Evolutionary conservation across 2,113 vertebrate species (phyloP).

Genomic region (Ictalurus furcatus): DNA sequence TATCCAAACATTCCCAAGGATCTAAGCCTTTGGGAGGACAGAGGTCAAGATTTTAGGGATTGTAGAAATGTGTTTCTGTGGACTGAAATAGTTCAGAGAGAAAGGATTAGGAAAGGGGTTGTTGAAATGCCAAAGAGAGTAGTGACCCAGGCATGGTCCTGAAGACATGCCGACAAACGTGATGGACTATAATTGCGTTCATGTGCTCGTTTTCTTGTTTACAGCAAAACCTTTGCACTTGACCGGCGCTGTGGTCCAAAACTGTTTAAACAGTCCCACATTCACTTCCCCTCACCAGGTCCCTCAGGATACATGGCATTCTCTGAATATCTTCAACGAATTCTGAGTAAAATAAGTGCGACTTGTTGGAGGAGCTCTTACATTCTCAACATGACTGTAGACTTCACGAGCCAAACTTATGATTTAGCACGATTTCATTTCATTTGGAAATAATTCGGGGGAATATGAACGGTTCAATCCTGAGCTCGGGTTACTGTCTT

Average conservation of each 20-base stretch:
- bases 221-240: constrained; percentile 1
- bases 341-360: no score
- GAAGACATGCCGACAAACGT: constrained; percentile 5
- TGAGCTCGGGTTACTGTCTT: not conserved
- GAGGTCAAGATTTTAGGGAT: constrained; percentile 42
- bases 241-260: not conserved
- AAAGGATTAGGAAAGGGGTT: constrained; percentile 51
- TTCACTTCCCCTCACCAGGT: not conserved
- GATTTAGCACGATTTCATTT: not conserved
- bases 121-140: constrained; percentile 24
- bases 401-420: not conserved
- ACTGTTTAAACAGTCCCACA: not conserved
- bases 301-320: not conserved
- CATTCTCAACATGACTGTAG: not conserved
- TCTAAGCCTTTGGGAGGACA: constrained; percentile 22
- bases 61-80: constrained; percentile 51
- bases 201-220: constrained; percentile 53
- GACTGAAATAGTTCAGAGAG: constrained; percentile 56
- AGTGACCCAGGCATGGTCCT: constrained; percentile 35
- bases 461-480: not conserved
- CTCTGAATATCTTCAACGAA: not conserved
- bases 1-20: constrained; percentile 12
- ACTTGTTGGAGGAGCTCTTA: not conserved
- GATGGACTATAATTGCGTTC: constrained; percentile 27
- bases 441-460: not conserved